Conservation (phyloP, 2,888 invertebrate species). For the Cenopis cana region DNA sequence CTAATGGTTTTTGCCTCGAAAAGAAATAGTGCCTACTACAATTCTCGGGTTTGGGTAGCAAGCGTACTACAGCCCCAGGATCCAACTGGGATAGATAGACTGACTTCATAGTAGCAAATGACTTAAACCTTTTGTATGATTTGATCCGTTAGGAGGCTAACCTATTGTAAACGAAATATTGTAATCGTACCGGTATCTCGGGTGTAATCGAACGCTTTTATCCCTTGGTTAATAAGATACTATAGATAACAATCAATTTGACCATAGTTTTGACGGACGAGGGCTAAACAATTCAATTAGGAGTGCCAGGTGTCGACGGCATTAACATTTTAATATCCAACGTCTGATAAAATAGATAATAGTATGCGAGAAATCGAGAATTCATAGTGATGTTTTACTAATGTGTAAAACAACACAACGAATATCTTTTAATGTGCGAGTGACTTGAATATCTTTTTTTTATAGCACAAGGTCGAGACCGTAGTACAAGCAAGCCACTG, state of each 20-base stretch:
- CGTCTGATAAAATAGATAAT: slow-evolving; percentile 59
- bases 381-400: slow-evolving; percentile 64
- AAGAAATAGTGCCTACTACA: too few species aligned
- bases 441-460: too few species aligned
- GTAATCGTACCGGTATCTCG: slow-evolving; percentile 1
- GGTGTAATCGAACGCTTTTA: slow-evolving; percentile 12
- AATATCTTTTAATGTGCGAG: too few species aligned
- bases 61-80: too few species aligned
- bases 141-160: not conserved
- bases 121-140: not conserved
- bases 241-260: slow-evolving; percentile 74
- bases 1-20: too few species aligned
- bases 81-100: too few species aligned
- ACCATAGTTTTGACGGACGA: slow-evolving; percentile 76
- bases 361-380: slow-evolving; percentile 42
- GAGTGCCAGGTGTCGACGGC: slow-evolving; percentile 75
- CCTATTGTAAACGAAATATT: not conserved
- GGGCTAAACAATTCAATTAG: slow-evolving; percentile 84
- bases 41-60: too few species aligned
- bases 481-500: too few species aligned
- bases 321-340: slow-evolving; percentile 69
- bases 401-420: not conserved
- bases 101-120: not conserved
- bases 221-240: slow-evolving; percentile 40
- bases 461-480: too few species aligned